Evolutionary conservation across 2,113 vertebrate species (phyloP).

Genomic region (Leucopsar rothschildi): DNA sequence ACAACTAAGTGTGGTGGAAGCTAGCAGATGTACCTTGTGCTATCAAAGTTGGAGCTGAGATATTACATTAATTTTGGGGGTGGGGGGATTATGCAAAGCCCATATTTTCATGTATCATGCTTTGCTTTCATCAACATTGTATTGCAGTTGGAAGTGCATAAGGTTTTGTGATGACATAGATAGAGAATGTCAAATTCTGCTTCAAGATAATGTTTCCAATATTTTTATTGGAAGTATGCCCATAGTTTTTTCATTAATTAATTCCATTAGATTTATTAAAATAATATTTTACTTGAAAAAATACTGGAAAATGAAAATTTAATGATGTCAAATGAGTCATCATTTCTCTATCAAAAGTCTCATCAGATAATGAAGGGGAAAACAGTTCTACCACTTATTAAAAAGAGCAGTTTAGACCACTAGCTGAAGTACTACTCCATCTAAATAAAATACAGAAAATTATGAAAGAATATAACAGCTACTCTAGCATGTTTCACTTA

Average conservation of each 20-base stretch:
- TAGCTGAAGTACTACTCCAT: background rate
- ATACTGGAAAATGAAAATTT: background rate
- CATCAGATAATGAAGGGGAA: background rate
- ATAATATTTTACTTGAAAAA: background rate
- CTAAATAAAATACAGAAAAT: background rate
- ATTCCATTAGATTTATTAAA: constrained; percentile 2
- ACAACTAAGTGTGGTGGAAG: background rate
- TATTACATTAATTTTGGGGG: background rate
- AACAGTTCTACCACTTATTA: background rate
- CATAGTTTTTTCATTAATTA: background rate
- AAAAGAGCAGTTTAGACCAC: background rate
- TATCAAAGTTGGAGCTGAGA: background rate
- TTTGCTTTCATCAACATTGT: background rate
- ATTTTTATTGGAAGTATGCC: background rate
- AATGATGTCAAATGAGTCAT: constrained; percentile 9
- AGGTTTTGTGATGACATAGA: background rate
- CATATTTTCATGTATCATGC: background rate
- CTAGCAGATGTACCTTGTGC: background rate
- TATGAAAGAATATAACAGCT: background rate
- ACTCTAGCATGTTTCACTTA: background rate
- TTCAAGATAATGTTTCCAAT: background rate
- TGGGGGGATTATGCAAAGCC: background rate
- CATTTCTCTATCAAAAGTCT: background rate
- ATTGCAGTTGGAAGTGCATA: background rate
- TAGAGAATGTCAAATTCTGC: background rate